Evolutionary conservation across 1,140 invertebrate species (phyloP), one percentile per base, ranked within the genome.

Genomic region (Potamilus streckersoni): DNA sequence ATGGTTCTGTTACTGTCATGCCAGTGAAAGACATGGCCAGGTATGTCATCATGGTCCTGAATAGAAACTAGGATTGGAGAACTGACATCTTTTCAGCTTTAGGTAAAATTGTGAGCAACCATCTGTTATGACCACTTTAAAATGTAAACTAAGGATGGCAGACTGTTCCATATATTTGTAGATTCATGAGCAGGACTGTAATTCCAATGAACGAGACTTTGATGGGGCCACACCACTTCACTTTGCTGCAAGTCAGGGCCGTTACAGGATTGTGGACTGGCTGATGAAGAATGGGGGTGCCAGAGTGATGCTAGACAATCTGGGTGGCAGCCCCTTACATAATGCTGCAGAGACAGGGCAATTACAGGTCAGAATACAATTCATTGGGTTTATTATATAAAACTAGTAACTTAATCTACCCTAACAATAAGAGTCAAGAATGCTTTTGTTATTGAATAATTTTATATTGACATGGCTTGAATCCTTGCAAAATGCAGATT

Each of bases 261-360:
- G 96, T 84, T 87, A 93, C n/a, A 92, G 94, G 38, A 93, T 95
- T 2, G 94, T 96, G 0, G 92, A 94, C 71, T 97, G 95, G 95
- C 89, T 97, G 79, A 89, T 97, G 20, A 92, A 93, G 76, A 93
- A 95, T 83, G 91, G 95, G 0, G 95, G 94, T 12, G 92, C 94
- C 76, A 82, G 71, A 58, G 90, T 96, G 23, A 92, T 93, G 5
- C 89, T 95, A 60, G 96, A 97, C 88, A 94, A 95, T 84, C 94
- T 94, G 80, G 95, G 95, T 64, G 96, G 96, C 86, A 95, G 94
- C 84, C 95, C 95, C 2, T 93, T 96, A 38, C 95, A 96, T 85
- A 95, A 96, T 88, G 96, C 95, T 0, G 95, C 95, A 27, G 95
- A 97, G 85, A 95, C 96, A 84, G 94, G 96, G 85, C 95, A 97